Evolutionary conservation across 2,113 vertebrate genomes (phyloP), one percentile per base, ranked within the genome.

Genomic region (Neodontobutis hainanensis): DNA sequence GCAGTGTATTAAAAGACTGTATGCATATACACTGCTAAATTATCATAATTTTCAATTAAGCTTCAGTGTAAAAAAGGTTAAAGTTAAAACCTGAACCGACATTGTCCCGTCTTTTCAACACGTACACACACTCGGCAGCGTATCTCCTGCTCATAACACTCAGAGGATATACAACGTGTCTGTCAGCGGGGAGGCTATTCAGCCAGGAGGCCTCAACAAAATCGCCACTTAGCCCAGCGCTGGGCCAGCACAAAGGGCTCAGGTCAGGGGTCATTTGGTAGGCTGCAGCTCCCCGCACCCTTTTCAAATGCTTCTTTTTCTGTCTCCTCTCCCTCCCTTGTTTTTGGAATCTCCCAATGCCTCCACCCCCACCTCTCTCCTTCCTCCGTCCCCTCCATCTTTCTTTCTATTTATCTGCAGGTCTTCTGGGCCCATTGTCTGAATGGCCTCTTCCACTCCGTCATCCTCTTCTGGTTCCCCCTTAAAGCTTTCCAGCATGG

Each of bases 391-490:
- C 53, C 60, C 73, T 80, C 79, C 49, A 90, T 85, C 89, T 84
- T 80, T 89, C 67, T 81, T 53, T 36, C 67, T 36, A 57, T 61
- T 77, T 35, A 80, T 84, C 89, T 88, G 79, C 90, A 99, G 97
- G 97, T 99, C 94, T 99, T 99, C 94, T 99, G 97, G 97, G 93
- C 96, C 92, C 96, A 99, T 96, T 99, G 97, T 97, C 94, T 99
- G 93, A 99, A 99, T 85, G 97, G 97, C 89, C 97, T 99, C 88
- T 98, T 99, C 94, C 97, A 99, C 93, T 99, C 96, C 56, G 94
- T 99, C 92, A 98, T 99, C 93, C 95, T 99, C 86, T 99, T 99
- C 92, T 99, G 97, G 97, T 95, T 99, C 94, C 97, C 97, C 82
- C 94, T 99, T 68, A 94, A 96, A 95, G 96, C 96, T 85, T 95